These are phyloP conservation scores for Parus major DNA, from an alignment of 2,113 vertebrate genomes.

Conservation along the genomic window DNA sequence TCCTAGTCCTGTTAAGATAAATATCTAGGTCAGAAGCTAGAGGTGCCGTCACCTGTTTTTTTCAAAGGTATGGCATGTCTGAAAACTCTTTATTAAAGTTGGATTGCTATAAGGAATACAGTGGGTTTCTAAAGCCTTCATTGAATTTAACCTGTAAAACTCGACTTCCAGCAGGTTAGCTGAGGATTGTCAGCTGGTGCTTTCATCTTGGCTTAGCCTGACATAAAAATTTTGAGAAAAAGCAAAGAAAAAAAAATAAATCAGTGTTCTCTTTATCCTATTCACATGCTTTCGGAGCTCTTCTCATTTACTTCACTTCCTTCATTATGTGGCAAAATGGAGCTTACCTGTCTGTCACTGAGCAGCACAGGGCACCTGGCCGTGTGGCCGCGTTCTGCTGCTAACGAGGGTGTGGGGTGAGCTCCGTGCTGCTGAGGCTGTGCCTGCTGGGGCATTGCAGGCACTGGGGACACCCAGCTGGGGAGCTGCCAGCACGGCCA, in stretches of 20 bases:
- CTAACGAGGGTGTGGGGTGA: background rate
- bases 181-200: background rate
- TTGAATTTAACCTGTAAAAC: slow-evolving; percentile 18
- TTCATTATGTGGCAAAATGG: background rate
- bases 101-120: background rate
- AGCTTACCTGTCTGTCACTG: background rate
- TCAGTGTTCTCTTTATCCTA: background rate
- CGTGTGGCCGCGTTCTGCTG: accelerated
- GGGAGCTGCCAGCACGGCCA: background rate
- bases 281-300: background rate
- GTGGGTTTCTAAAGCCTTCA: background rate
- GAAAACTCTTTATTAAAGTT: background rate
- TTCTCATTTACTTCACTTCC: background rate
- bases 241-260: background rate
- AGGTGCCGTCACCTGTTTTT: background rate
- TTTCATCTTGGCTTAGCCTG: background rate
- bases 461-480: background rate
- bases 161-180: background rate
- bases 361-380: background rate
- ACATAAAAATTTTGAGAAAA: background rate
- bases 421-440: accelerated
- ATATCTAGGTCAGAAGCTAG: slow-evolving; percentile 9
- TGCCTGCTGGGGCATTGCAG: accelerated
- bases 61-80: background rate
- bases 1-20: background rate